phyloP scores from a whole-genome alignment of 2,888 invertebrate genomes.

The Lasius fuliginosus region DNA sequence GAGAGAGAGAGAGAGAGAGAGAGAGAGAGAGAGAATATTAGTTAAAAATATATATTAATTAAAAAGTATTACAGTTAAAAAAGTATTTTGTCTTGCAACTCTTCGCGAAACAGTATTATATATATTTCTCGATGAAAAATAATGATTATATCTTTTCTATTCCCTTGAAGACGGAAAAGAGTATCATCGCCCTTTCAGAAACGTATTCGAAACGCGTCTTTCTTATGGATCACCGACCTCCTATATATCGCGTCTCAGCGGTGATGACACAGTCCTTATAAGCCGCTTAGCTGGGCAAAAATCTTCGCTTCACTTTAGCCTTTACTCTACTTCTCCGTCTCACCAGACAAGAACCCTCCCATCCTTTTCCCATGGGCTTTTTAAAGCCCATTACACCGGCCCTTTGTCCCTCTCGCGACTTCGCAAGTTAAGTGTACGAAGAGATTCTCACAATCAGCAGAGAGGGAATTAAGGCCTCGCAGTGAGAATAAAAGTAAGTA shows the following conservation, averaged over 20 bases:
- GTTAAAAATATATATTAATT: not conserved
- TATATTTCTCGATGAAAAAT: not conserved
- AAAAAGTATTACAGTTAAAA: conserved; percentile 1
- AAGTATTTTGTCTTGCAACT: not conserved
- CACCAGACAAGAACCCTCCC: conserved; percentile 44
- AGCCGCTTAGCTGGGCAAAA: conserved; percentile 66
- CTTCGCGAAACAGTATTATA: not conserved
- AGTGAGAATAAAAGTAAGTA: conserved; percentile 17
- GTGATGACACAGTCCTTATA: conserved; percentile 37
- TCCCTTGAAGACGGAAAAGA: not conserved
- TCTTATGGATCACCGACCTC: conserved; percentile 24
- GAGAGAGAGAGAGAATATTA: not conserved
- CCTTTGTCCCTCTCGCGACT: conserved; percentile 35
- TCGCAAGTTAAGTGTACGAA: conserved; percentile 58
- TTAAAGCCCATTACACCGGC: conserved; percentile 62
- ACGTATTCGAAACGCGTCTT: conserved; percentile 16
- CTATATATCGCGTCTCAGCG: conserved; percentile 19
- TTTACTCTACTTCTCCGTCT: conserved; percentile 32
- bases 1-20: not conserved
- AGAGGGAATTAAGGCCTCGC: conserved; percentile 35
- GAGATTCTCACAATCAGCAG: conserved; percentile 4
- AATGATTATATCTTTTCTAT: not conserved
- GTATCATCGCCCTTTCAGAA: not conserved
- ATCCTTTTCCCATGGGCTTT: conserved; percentile 52
- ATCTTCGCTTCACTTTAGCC: conserved; percentile 39